Percentiles rank a stretch among this genome's conserved stretches.
Conservation (phyloP, 2,797 vertebrate species). For the Spinibarbus caldwelli region DNA sequence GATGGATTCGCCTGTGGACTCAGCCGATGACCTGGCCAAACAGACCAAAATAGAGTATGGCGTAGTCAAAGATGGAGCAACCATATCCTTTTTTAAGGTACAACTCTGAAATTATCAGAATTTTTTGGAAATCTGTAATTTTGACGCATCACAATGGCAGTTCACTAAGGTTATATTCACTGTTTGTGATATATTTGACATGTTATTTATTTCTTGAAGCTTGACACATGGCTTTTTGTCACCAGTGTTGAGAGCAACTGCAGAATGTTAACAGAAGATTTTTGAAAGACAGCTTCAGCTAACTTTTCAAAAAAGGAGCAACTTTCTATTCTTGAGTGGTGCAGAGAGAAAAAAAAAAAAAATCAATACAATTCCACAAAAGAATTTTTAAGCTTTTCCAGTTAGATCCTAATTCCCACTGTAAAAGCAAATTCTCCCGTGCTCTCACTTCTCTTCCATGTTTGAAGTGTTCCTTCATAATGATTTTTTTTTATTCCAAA, state of each 20-base stretch:
- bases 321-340: slow-evolving; percentile 34
- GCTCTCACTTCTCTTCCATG: slow-evolving; percentile 63
- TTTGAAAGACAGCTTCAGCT: slow-evolving; percentile 48
- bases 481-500: slow-evolving; percentile 73
- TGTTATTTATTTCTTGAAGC: background rate
- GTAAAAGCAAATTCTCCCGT: slow-evolving; percentile 69
- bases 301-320: slow-evolving; percentile 55
- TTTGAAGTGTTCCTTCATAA: slow-evolving; percentile 74
- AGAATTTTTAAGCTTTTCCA: slow-evolving; percentile 43
- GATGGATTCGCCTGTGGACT: slow-evolving; percentile 97
- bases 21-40: slow-evolving; percentile 96
- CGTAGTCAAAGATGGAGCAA: slow-evolving; percentile 94
- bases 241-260: background rate
- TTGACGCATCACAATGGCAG: background rate
- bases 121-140: background rate
- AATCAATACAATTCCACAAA: slow-evolving; percentile 60
- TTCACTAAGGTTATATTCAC: background rate
- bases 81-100: slow-evolving; percentile 99
- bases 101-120: background rate
- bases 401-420: slow-evolving; percentile 72
- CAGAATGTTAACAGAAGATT: slow-evolving; percentile 22
- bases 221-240: slow-evolving; percentile 7
- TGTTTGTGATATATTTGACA: background rate
- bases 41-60: slow-evolving; percentile 99
- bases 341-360: slow-evolving; percentile 41